Conservation (phyloP, 2,113 vertebrate species). For the Beaufortia kweichowensis region DNA sequence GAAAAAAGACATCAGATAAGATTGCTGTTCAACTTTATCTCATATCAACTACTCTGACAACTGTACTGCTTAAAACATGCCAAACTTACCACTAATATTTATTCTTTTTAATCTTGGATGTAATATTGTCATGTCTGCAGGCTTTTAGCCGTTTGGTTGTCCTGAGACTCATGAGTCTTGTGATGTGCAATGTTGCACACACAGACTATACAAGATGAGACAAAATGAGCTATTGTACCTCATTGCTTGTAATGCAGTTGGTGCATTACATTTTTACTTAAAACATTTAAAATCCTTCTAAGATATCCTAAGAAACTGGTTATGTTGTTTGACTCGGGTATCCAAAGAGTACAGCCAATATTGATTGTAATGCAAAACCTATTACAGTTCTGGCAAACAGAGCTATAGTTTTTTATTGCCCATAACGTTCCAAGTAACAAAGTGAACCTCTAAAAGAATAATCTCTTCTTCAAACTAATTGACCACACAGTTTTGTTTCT, state of each 20-base stretch:
- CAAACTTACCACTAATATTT: not conserved
- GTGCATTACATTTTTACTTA: not conserved
- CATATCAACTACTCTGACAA: not conserved
- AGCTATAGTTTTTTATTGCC: not conserved
- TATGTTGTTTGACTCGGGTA: not conserved
- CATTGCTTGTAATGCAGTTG: not conserved
- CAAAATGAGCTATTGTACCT: not conserved
- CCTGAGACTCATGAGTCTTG: too few relatives aligned
- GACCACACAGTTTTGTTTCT: not conserved
- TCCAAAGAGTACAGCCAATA: not conserved
- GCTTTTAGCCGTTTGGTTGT: not conserved
- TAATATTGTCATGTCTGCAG: not conserved
- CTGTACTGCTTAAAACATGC: not conserved
- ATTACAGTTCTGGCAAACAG: constrained; percentile 2
- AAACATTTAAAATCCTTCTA: not conserved
- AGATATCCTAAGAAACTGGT: too few relatives aligned
- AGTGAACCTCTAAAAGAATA: not conserved
- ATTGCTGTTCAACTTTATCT: too few relatives aligned
- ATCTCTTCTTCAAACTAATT: not conserved
- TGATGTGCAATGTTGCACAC: not conserved
- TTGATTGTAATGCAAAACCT: not conserved
- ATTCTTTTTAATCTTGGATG: not conserved
- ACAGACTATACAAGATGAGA: not conserved
- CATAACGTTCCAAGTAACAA: constrained; percentile 11
- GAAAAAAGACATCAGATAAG: too few relatives aligned